These are phyloP conservation scores for Chlamydotis undulata DNA, from an alignment of 2,113 vertebrate species.

Conservation along the genomic window DNA sequence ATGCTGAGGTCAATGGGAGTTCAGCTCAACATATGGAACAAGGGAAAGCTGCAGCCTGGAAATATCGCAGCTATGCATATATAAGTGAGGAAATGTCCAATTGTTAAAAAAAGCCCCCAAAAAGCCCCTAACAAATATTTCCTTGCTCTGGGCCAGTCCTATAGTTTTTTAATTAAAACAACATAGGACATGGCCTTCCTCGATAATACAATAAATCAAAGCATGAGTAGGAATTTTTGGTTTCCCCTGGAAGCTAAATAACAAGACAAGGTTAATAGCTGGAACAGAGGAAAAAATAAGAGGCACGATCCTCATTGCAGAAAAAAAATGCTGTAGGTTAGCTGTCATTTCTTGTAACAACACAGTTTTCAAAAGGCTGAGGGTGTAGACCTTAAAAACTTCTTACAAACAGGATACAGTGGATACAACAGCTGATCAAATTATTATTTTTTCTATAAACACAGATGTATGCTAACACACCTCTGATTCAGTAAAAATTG, in stretches of 20 bases:
- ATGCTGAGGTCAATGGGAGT: conserved; percentile 16
- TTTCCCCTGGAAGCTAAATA: not conserved
- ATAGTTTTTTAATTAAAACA: not conserved
- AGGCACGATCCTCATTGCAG: not conserved
- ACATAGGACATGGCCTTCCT: not conserved
- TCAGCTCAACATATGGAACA: conserved; percentile 37
- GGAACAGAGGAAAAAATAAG: not conserved
- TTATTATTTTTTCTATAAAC: not conserved
- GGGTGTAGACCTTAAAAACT: not conserved
- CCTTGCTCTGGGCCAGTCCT: conserved; percentile 13
- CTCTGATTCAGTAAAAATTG: not conserved
- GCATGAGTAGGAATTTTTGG: not conserved
- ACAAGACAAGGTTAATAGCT: not conserved
- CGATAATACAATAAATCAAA: not conserved
- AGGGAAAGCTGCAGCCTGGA: not conserved
- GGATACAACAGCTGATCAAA: too few relatives aligned
- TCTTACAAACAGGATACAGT: not conserved
- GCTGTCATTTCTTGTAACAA: not conserved
- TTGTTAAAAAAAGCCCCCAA: not conserved
- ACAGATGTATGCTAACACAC: not conserved
- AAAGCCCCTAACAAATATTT: not conserved
- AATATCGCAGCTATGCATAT: conserved; percentile 52
- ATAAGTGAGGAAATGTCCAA: conserved; percentile 16
- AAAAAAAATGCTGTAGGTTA: not conserved
- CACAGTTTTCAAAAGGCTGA: not conserved